phyloP scores from a whole-genome alignment of 2,797 vertebrate species.

The Chaetophractus vellerosus region DNA sequence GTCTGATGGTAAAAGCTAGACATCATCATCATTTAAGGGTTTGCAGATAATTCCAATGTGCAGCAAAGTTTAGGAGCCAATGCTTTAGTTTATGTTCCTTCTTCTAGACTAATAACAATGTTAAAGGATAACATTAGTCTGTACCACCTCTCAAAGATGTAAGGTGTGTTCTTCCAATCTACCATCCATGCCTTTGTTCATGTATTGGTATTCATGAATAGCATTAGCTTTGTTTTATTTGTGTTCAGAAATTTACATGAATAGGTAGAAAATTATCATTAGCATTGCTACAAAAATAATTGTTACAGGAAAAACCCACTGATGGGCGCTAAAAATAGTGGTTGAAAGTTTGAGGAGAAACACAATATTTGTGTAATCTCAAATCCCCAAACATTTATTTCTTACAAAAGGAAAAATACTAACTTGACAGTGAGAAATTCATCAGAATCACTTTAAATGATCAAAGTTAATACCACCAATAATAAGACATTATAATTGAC shows the following conservation, averaged over 20 bases:
- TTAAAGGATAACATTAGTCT: slow-evolving; percentile 31
- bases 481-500: not conserved
- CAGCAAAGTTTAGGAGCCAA: slow-evolving; percentile 7
- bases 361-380: slow-evolving; percentile 5
- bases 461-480: not conserved
- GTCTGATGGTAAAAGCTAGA: not conserved
- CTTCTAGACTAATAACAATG: slow-evolving; percentile 41
- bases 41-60: not conserved
- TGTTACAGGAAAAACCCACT: not conserved
- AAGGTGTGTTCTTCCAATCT: not conserved
- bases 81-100: slow-evolving; percentile 39
- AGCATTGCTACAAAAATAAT: slow-evolving; percentile 32
- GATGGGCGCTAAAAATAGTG: slow-evolving; percentile 15
- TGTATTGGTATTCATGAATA: not conserved
- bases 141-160: not conserved
- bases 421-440: not conserved
- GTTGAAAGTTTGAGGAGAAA: slow-evolving; percentile 56
- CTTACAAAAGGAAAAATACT: slow-evolving; percentile 62
- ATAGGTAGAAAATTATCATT: slow-evolving; percentile 46
- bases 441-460: too few species aligned
- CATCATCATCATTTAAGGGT: slow-evolving; percentile 12
- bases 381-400: slow-evolving; percentile 39
- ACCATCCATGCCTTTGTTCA: not conserved
- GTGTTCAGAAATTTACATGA: slow-evolving; percentile 14
- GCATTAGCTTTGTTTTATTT: not conserved